Evolutionary conservation across 2,888 invertebrate species (phyloP), one percentile per base, ranked within the genome.

Genomic region (Cantharis rufa): DNA sequence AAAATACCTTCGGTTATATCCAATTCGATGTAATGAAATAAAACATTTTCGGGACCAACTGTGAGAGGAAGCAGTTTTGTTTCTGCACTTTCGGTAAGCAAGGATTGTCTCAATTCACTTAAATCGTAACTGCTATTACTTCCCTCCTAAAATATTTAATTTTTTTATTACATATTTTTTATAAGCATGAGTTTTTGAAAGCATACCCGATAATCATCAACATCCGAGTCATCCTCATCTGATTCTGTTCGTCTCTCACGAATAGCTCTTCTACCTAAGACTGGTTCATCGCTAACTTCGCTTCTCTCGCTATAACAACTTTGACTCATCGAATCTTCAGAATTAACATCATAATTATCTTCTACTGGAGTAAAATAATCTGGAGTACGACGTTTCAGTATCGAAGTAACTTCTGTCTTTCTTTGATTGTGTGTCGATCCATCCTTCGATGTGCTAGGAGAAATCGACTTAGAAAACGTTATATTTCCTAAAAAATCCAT

Each of bases 21-120:
- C 72, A 96, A 86, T 76, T 94, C 93, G 0, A 95, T 90, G 84
- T 93, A 95, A 86, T 95, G 93, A 84, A 94, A 93, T 75, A 96
- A 86, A 10, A 93, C 92, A 85, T 95, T 95, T 76, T 93, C 92
- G 71, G 91, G 90, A 1, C 95, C 95, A 0, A 92, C 89, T 15
- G 94, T 94, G 82, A 94, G 89, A 86, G 89, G 88, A 78, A 89
- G 86, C 1, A 91, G 90, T 62, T 91, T 87, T 63, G 92, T 90
- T 75, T 92, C 91, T 79, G 92, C 92, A 15, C 93, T 92, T 86
- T 95, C 94, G 80, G 92, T 92, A 79, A 95, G 87, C 48, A 95
- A 89, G 21, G 92, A 92, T 83, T 94, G 94, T 27, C 94, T 90
- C 76, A 95, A 91, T 84, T 94, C 94, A 0, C 92, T 90, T 84